Conservation (phyloP, 2,797 vertebrate genomes). For the Adrianichthys oophorus region DNA sequence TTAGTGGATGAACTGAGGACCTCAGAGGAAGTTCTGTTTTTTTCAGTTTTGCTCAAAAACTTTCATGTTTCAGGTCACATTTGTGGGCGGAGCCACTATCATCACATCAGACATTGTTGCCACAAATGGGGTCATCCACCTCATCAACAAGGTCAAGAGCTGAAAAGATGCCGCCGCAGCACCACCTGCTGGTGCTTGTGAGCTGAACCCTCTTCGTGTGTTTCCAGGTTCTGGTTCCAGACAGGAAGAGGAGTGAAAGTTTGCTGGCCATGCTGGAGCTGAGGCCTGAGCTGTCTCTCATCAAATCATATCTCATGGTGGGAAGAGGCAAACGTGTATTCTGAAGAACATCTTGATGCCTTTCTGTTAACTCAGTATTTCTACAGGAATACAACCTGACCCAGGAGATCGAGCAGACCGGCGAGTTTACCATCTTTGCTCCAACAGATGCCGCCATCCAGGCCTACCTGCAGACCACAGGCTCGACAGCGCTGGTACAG, state of each 20-base stretch:
- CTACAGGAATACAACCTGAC: slow-evolving; percentile 85
- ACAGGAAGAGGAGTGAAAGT: slow-evolving; percentile 68
- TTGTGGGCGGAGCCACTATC: slow-evolving; percentile 80
- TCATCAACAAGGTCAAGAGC: slow-evolving; percentile 84
- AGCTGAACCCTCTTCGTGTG: background rate
- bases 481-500: slow-evolving; percentile 78
- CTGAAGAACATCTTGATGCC: background rate
- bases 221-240: slow-evolving; percentile 85
- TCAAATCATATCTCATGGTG: slow-evolving; percentile 80
- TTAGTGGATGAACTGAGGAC: too few relatives aligned
- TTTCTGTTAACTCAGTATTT: background rate
- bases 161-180: background rate
- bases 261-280: slow-evolving; percentile 83
- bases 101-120: slow-evolving; percentile 77
- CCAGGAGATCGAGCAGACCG: slow-evolving; percentile 73
- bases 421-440: slow-evolving; percentile 86
- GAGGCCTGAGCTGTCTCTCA: slow-evolving; percentile 86
- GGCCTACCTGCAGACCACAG: slow-evolving; percentile 77
- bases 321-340: slow-evolving; percentile 33
- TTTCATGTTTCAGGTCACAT: slow-evolving; percentile 70
- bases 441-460: slow-evolving; percentile 83
- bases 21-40: too few relatives aligned
- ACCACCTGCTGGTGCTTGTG: background rate
- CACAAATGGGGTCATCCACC: slow-evolving; percentile 89
- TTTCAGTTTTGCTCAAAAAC: too few relatives aligned